Evolutionary conservation across 2,888 invertebrate species (phyloP), one percentile per base, ranked within the genome.

Genomic region (Callimorpha dominula): DNA sequence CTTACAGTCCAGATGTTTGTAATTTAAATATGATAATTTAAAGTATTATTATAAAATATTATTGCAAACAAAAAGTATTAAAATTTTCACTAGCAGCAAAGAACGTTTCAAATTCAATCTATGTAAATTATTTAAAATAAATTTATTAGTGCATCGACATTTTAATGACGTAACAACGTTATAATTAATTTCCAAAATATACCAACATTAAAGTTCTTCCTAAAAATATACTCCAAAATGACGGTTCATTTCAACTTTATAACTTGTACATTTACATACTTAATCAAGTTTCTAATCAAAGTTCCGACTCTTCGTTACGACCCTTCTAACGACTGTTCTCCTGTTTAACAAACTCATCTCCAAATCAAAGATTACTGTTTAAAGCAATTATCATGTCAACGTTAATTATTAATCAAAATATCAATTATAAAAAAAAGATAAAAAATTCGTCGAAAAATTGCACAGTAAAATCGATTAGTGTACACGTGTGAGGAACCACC

Each of bases 201-300:
- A 60, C 20, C 31, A 31, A 60, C 20, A 4, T 60, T 12, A 7
- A 60, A 31, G 60, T 60, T 60, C 20, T 60, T 31, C 60, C 31
- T 60, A 31, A 31, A 60, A 31, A 60, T 60, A 31, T 60, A 60
- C 31, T 31, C 7, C 14, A 60, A 60, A 57, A 60, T 60, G 14
- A 31, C 60, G 31, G 49, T 65, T 49, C 31, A 67, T 17, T 52
- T 67, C 31, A 54, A 52, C 66, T 40, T 67, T 66, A 17, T 63
- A 79, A 79, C 70, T 82, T 78, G 71, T 74, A 69, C 72, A 82
- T 83, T 81, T 84, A 81, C 84, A 84, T 82, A 82, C 80, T 82
- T 80, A 78, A 82, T 70, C 78, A 78, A 80, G 78, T 73, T 76
- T 57, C 50, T 70, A 73, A 83, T 79, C 74, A 76, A 78, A 78